Evolutionary conservation across 2,113 vertebrate species (phyloP).

Genomic region (Takifugu flavidus): DNA sequence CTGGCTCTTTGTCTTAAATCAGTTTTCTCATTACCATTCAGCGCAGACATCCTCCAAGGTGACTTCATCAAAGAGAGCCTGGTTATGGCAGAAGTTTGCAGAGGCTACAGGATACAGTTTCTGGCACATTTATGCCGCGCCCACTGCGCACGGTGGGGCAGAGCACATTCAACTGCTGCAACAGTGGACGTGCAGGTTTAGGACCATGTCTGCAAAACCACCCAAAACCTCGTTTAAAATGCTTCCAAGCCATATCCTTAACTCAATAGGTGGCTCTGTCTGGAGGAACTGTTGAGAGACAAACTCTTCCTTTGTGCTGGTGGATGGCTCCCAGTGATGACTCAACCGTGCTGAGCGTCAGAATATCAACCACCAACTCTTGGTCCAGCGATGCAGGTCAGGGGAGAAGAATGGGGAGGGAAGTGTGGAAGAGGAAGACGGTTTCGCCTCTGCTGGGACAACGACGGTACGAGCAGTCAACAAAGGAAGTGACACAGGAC

Average conservation of each 20-base stretch:
- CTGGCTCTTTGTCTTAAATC: conserved; percentile 64
- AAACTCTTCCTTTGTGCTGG: conserved; percentile 58
- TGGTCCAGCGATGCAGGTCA: conserved; percentile 38
- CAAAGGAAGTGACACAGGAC: conserved; percentile 48
- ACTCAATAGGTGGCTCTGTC: conserved; percentile 34
- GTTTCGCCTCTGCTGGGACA: conserved; percentile 16
- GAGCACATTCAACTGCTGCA: conserved; percentile 30
- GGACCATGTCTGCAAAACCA: conserved; percentile 24
- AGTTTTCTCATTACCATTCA: conserved; percentile 54
- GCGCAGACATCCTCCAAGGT: conserved; percentile 40
- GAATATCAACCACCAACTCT: conserved; percentile 50
- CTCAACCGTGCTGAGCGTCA: conserved; percentile 30
- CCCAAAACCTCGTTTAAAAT: conserved; percentile 10
- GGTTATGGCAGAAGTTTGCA: conserved; percentile 1
- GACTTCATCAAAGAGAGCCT: conserved; percentile 31
- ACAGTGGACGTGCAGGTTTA: conserved; percentile 39
- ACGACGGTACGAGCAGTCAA: conserved; percentile 48
- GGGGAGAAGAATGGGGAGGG: conserved; percentile 15
- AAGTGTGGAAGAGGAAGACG: conserved; percentile 29
- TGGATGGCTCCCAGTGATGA: conserved; percentile 46
- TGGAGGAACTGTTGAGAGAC: conserved; percentile 63
- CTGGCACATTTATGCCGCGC: conserved; percentile 5
- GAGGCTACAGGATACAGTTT: neutral
- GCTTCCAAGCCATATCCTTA: conserved; percentile 50
- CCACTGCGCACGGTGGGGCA: conserved; percentile 5